Evolutionary conservation across 2,113 vertebrate genomes (phyloP), one percentile per base, ranked within the genome.

Genomic region (Nansenia antarctica): DNA sequence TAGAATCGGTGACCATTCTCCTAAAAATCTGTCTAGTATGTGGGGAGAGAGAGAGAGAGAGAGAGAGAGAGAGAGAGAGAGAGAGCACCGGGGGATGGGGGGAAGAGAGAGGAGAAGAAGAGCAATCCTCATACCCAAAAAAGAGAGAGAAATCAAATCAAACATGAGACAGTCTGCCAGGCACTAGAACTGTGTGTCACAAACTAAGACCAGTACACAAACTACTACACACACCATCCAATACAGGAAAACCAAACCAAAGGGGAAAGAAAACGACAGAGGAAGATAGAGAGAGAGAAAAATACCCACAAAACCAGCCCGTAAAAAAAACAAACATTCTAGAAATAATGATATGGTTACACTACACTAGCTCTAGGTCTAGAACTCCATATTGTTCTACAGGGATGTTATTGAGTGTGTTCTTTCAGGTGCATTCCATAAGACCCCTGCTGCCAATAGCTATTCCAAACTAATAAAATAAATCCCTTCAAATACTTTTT

Each of bases 1-100:
- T 86, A 82, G 77, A 88, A 86, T 88, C 84, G 87, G 90, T 90
- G 90, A 90, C 88, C 89, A 92, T 92, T 92, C 86, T 84, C 83
- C 89, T 86, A 81, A 76, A 84, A 84, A 88, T 87, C 78, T 87
- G 75, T 85, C 83, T 86, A 65, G 53, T 62, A 65, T 24, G 61
- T 20, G 73, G 61, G 74, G 53, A 68, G 68, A 62, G 34, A 32
- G 37, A 64, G 42, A 34, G 52, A 39, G 49, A 58, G 57, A 53
- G 72, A 69, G 65, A 9, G 60, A 47, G 29, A 63, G 59, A 32
- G 24, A 20, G 59, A 72, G 26, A 37, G n/a, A 11, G 53, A 67
- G 22, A 64, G 65, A 18, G 18, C 9, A 5, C 15, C 26, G 31
- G 18, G 63, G 45, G 37, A 55, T 30, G 72, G 18, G 20, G 49